phyloP scores from a whole-genome alignment of 2,888 invertebrate genomes.

The Axea sp. region DNA sequence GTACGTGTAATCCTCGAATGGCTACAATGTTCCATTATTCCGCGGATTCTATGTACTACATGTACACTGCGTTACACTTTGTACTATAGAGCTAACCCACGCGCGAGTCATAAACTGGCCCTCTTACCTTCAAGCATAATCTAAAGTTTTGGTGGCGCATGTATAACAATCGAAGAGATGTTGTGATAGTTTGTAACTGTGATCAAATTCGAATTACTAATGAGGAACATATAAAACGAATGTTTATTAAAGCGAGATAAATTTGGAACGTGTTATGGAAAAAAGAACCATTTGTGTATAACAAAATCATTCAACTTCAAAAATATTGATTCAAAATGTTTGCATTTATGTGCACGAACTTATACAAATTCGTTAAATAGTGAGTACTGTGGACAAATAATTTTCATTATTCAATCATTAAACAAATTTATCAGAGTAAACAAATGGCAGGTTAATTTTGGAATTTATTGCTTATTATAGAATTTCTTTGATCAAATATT shows the following conservation, averaged over 20 bases:
- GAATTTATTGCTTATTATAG: too few relatives aligned
- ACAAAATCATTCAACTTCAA: too few relatives aligned
- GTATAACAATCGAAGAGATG: slow-evolving; percentile 47
- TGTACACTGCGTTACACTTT: slow-evolving; percentile 26
- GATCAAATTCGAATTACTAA: slow-evolving; percentile 48
- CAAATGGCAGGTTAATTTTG: too few relatives aligned
- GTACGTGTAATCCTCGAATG: slow-evolving; percentile 56
- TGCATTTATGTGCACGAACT: too few relatives aligned
- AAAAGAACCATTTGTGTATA: too few relatives aligned
- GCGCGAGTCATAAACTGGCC: slow-evolving; percentile 76
- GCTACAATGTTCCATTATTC: slow-evolving; percentile 53
- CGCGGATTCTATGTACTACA: slow-evolving; percentile 53
- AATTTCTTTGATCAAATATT: too few relatives aligned
- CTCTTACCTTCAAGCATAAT: slow-evolving; percentile 64
- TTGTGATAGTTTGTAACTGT: slow-evolving; percentile 41
- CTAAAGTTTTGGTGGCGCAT: slow-evolving; percentile 48
- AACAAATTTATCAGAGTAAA: too few relatives aligned
- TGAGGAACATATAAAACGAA: neutral
- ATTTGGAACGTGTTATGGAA: too few relatives aligned
- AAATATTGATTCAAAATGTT: too few relatives aligned
- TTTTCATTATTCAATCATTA: too few relatives aligned
- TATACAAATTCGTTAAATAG: too few relatives aligned
- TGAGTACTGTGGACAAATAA: too few relatives aligned
- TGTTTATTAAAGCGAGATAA: slow-evolving; percentile 2
- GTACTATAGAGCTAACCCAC: slow-evolving; percentile 66